Conservation (phyloP, 2,797 vertebrate species). For the Benthosema pterotum region DNA sequence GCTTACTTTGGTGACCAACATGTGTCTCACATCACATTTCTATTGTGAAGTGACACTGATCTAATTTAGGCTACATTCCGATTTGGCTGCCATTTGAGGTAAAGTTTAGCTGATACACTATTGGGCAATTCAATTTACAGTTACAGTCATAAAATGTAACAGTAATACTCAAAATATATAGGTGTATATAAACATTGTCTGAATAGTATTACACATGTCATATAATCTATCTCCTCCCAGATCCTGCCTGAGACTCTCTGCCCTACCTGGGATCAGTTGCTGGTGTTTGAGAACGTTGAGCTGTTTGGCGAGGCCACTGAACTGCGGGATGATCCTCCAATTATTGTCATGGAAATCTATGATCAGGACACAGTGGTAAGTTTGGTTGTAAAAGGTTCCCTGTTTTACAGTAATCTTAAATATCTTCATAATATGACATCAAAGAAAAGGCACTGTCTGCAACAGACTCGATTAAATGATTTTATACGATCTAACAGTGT, state of each 20-base stretch:
- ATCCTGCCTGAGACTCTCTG: conserved; percentile 95
- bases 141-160: too few relatives aligned
- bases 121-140: too few relatives aligned
- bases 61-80: too few relatives aligned
- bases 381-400: conserved; percentile 4
- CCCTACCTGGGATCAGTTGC: conserved; percentile 96
- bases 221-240: conserved; percentile 61
- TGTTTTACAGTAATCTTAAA: conserved; percentile 16
- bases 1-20: too few relatives aligned
- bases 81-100: too few relatives aligned
- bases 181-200: neutral
- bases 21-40: too few relatives aligned
- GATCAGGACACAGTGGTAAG: conserved; percentile 96
- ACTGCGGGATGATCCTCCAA: conserved; percentile 93
- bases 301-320: conserved; percentile 91
- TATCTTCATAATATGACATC: neutral
- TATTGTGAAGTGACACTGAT: too few relatives aligned
- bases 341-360: conserved; percentile 96
- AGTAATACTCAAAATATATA: neutral
- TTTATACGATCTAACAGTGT: too few relatives aligned
- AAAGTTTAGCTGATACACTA: too few relatives aligned
- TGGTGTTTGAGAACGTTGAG: conserved; percentile 94
- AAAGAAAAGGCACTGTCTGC: too few relatives aligned
- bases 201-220: neutral
- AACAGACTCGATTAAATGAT: too few relatives aligned